Percentiles rank a stretch among this genome's conserved stretches.
Evolutionary conservation across 2,888 invertebrate species (phyloP).

Genomic region (Metalampra italica): DNA sequence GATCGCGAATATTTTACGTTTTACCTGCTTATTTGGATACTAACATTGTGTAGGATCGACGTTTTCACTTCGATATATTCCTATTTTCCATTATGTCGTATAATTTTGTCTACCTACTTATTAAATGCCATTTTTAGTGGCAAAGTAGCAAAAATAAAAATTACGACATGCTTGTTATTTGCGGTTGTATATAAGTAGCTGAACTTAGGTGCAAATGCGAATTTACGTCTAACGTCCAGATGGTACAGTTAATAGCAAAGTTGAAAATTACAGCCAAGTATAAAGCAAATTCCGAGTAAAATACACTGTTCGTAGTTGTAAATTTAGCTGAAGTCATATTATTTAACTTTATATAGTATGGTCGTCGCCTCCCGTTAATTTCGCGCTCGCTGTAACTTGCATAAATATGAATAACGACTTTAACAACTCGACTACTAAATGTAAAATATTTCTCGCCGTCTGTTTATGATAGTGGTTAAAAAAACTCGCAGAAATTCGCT

Average conservation of each 20-base stretch:
- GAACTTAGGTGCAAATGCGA: too few species aligned
- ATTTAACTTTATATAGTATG: slow-evolving; percentile 37
- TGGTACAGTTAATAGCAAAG: too few species aligned
- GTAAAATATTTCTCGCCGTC: slow-evolving; percentile 28
- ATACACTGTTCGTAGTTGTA: slow-evolving; percentile 19
- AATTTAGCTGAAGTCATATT: slow-evolving; percentile 26
- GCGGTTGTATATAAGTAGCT: too few species aligned
- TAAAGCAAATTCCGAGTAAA: slow-evolving; percentile 7
- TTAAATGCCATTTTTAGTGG: too few species aligned
- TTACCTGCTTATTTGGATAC: background rate
- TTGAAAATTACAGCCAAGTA: background rate
- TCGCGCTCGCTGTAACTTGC: slow-evolving; percentile 28
- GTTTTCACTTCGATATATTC: too few species aligned
- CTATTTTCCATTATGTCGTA: too few species aligned
- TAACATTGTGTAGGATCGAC: background rate
- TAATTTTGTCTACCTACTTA: too few species aligned
- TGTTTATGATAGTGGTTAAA: slow-evolving; percentile 7
- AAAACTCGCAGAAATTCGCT: background rate
- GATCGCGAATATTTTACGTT: background rate
- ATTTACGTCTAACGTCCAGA: too few species aligned
- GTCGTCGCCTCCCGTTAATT: slow-evolving; percentile 30
- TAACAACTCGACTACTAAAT: slow-evolving; percentile 40
- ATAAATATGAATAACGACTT: slow-evolving; percentile 49
- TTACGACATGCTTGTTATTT: too few species aligned
- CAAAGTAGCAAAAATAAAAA: too few species aligned